Conservation (phyloP, 2,113 vertebrate genomes). For the Leiothrix lutea region DNA sequence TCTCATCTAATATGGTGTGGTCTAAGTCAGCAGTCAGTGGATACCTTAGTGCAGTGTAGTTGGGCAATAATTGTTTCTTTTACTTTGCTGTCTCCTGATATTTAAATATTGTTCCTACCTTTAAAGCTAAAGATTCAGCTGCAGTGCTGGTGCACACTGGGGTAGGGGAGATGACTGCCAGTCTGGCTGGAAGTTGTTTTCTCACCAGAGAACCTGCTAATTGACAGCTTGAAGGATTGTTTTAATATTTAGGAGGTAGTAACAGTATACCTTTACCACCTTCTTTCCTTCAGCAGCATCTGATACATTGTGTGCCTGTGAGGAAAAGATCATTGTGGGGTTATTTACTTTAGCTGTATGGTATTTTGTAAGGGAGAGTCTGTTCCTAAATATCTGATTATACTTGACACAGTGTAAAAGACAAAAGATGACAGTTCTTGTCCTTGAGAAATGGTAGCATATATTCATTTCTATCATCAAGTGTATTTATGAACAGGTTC, state of each 20-base stretch:
- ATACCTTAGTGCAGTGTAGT: neutral
- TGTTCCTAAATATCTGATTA: conserved; percentile 7
- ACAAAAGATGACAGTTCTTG: neutral
- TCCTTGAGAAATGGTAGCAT: neutral
- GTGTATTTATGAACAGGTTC: neutral
- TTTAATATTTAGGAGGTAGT: neutral
- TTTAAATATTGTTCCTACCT: neutral
- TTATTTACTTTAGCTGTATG: neutral
- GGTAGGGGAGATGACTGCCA: neutral
- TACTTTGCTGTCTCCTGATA: neutral
- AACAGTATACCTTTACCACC: neutral
- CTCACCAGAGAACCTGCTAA: neutral
- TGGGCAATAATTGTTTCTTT: neutral
- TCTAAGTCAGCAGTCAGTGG: neutral
- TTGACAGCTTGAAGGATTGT: neutral
- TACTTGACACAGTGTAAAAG: neutral
- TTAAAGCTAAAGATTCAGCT: neutral
- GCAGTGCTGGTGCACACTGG: neutral
- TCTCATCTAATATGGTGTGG: neutral
- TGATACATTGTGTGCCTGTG: neutral
- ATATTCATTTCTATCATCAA: neutral
- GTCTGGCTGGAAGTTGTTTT: neutral
- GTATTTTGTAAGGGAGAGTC: neutral
- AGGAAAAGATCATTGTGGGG: neutral
- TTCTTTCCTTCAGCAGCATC: neutral